Conservation (phyloP, 1,140 invertebrate species). For the Platorchestia sp. region DNA sequence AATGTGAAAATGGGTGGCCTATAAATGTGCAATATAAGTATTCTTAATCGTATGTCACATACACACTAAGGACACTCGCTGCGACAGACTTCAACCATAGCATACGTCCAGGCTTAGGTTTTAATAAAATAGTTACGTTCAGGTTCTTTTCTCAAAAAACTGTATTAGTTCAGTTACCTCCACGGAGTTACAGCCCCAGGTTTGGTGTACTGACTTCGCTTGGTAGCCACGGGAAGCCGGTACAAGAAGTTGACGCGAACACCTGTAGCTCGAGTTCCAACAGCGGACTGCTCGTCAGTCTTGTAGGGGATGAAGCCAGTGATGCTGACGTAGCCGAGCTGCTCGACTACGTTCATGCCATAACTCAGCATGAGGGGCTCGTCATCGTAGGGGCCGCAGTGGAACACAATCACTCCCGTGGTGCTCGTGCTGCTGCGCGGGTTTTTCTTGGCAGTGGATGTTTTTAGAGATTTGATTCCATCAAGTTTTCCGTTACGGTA, state of each 20-base stretch:
- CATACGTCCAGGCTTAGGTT: too few relatives aligned
- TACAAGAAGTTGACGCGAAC: background rate
- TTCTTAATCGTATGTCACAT: too few relatives aligned
- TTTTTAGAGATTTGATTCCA: background rate
- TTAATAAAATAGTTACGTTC: too few relatives aligned
- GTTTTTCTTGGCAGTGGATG: slow-evolving; percentile 2
- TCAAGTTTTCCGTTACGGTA: background rate
- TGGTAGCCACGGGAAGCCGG: background rate
- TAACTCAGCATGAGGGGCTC: background rate
- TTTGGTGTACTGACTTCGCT: background rate
- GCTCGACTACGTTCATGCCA: background rate
- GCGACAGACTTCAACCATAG: too few relatives aligned
- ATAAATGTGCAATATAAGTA: too few relatives aligned
- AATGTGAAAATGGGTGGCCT: too few relatives aligned
- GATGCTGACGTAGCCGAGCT: background rate
- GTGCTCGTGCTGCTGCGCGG: background rate
- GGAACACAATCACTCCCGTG: background rate
- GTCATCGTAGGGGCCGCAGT: background rate
- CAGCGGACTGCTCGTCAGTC: background rate
- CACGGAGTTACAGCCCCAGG: too few relatives aligned
- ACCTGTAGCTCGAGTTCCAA: background rate
- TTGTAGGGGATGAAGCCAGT: background rate
- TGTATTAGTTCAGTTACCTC: too few relatives aligned
- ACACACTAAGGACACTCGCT: too few relatives aligned
- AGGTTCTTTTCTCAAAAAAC: too few relatives aligned